phyloP scores from a whole-genome alignment of 2,797 vertebrate species.

The Hippoglossus hippoglossus region DNA sequence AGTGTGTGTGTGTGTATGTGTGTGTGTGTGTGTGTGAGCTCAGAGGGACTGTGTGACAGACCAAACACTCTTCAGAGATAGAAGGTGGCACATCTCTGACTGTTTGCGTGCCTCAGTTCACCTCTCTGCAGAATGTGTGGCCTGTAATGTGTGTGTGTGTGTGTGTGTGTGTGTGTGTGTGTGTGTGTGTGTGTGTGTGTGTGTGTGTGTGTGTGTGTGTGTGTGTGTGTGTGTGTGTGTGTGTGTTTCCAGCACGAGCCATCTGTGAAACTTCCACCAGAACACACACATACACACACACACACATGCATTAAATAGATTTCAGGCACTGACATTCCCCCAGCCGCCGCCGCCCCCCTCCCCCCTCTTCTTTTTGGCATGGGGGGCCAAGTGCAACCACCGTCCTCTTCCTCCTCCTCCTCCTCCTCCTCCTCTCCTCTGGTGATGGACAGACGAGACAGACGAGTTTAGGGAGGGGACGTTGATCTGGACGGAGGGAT shows the following conservation, averaged over 20 bases:
- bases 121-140: not conserved
- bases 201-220: not conserved
- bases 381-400: slow-evolving; percentile 5
- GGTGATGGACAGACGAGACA: slow-evolving; percentile 64
- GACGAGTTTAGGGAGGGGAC: slow-evolving; percentile 33
- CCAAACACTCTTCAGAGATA: slow-evolving; percentile 22
- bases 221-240: too few relatives aligned
- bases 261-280: slow-evolving; percentile 72
- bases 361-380: too few relatives aligned
- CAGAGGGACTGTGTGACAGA: slow-evolving; percentile 33
- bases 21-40: not conserved
- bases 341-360: not conserved
- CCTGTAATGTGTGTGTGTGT: not conserved
- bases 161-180: slow-evolving; percentile 18
- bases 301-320: slow-evolving; percentile 34
- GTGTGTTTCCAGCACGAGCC: slow-evolving; percentile 66
- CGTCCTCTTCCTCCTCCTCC: not conserved
- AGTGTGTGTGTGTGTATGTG: not conserved
- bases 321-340: slow-evolving; percentile 57
- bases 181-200: slow-evolving; percentile 15
- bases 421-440: slow-evolving; percentile 5
- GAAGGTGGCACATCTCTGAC: slow-evolving; percentile 31
- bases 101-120: slow-evolving; percentile 38
- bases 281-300: slow-evolving; percentile 13
- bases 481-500: not conserved